Base-by-base conservation (phyloP, 2,797 vertebrate genomes). In the Hyperoplus lanceolatus region DNA sequence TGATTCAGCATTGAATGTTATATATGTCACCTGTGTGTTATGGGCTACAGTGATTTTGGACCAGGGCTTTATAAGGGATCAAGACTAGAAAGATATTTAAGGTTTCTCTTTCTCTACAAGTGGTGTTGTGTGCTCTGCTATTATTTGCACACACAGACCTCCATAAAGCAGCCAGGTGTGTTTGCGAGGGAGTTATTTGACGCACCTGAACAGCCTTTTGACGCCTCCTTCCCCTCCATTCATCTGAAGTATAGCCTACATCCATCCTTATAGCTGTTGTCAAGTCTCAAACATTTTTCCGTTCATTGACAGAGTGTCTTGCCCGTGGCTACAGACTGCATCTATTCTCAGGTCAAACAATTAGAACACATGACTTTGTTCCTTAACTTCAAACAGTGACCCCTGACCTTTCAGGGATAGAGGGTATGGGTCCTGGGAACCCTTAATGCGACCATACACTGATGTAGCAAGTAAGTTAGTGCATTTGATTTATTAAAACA, bases 141-240 rank as follows among this genome's bases (percentile, higher is more conserved):
- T 38, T 53, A 66, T 82, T 58, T 66, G 51, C 43, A 16, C 57
- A 64, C 10, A 45, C 6, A 39, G 60, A 48, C 48, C 50, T 64
- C 59, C 42, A 72, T 69, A 79, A 81, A 79, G 53, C 53, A 29
- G 60, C 71, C 86, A 85, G 82, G 79, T 85, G 80, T 87, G 82
- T 87, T 87, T 85, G 70, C 29, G n/a, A 16, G 29, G 48, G 74
- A 77, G 8, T 61, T 78, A 59, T 59, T 39, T 46, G 38, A 63
- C 68, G 61, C 85, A 77, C 68, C 79, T 80, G 63, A 46, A 53
- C 12, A 39, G 45, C 56, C 16, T 58, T 29, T 29, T 9, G 10
- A 11, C 16, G 21, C 73, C 61, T 55, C 36, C 49, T 49, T 67
- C 60, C 41, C 5, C 15, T 62, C 5, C 68, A 43, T 75, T 81